These are phyloP conservation scores for Amblyopsis rosae DNA, from an alignment of 2,113 vertebrate genomes.

Conservation along the genomic window DNA sequence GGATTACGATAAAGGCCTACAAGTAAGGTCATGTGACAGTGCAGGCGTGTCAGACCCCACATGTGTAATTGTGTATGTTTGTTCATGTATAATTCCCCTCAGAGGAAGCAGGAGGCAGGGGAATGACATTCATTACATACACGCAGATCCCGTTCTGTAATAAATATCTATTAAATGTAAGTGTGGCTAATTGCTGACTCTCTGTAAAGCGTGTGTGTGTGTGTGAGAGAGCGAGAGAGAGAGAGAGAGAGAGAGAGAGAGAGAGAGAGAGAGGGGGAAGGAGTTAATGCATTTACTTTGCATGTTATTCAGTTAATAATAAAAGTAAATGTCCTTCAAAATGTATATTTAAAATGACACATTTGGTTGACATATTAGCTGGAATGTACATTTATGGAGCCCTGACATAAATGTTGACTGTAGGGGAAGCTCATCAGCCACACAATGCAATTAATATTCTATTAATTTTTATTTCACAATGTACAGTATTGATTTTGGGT, in stretches of 20 bases:
- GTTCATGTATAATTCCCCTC: background rate
- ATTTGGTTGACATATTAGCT: no score
- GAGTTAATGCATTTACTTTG: background rate
- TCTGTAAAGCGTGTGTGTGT: slow-evolving; percentile 16
- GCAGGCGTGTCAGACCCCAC: background rate
- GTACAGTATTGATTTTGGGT: background rate
- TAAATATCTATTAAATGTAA: slow-evolving; percentile 7
- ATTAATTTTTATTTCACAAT: background rate
- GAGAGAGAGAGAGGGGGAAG: background rate
- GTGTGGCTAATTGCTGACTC: slow-evolving; percentile 25
- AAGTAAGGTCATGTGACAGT: background rate
- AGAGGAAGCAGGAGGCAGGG: slow-evolving; percentile 13
- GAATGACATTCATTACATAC: background rate
- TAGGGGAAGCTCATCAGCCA: slow-evolving; percentile 6
- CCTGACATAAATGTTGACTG: background rate
- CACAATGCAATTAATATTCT: background rate
- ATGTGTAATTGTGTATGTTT: background rate
- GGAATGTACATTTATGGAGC: background rate
- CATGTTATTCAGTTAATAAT: slow-evolving; percentile 5
- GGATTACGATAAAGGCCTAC: slow-evolving; percentile 4
- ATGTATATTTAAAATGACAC: background rate
- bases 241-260: no score
- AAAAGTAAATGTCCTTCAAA: background rate
- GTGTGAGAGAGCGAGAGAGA: background rate
- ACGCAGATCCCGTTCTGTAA: background rate